Evolutionary conservation across 1,140 invertebrate genomes (phyloP).

Genomic region (Drosophila pachea): DNA sequence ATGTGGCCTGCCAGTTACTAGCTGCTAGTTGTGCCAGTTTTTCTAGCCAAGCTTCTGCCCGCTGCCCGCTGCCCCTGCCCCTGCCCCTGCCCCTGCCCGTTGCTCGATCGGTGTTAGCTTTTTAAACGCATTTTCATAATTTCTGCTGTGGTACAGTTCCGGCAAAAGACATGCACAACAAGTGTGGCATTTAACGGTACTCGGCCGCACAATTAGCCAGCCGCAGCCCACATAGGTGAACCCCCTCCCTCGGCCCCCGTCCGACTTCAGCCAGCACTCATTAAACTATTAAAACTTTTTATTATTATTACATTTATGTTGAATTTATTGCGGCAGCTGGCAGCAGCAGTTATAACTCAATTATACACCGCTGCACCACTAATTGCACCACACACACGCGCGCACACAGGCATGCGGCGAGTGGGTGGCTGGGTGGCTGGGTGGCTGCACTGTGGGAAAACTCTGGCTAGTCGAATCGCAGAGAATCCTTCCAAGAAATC

Average conservation of each 20-base stretch:
- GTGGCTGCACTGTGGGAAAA: not conserved
- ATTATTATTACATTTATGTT: constrained; percentile 69
- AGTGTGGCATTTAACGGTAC: constrained; percentile 73
- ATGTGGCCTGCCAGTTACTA: constrained; percentile 61
- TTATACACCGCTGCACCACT: constrained; percentile 39
- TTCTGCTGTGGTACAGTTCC: constrained; percentile 65
- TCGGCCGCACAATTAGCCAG: constrained; percentile 40
- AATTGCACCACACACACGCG: constrained; percentile 28
- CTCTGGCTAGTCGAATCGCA: constrained; percentile 1
- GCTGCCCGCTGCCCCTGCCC: constrained; percentile 17
- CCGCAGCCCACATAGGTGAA: constrained; percentile 39
- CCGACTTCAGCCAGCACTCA: constrained; percentile 3
- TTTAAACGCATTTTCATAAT: constrained; percentile 74
- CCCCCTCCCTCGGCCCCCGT: too few relatives aligned
- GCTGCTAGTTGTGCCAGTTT: constrained; percentile 61
- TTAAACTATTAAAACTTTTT: constrained; percentile 64
- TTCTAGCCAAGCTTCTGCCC: constrained; percentile 37
- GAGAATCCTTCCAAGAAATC: constrained; percentile 39
- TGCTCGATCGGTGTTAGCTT: not conserved
- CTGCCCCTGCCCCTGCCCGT: too few relatives aligned
- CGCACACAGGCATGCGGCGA: constrained; percentile 18
- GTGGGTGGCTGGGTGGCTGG: not conserved
- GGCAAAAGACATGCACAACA: constrained; percentile 45
- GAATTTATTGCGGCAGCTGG: constrained; percentile 23
- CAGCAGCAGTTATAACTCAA: constrained; percentile 65